phyloP scores from a whole-genome alignment of 2,888 invertebrate species.

The Amphipyra tragopoginis region DNA sequence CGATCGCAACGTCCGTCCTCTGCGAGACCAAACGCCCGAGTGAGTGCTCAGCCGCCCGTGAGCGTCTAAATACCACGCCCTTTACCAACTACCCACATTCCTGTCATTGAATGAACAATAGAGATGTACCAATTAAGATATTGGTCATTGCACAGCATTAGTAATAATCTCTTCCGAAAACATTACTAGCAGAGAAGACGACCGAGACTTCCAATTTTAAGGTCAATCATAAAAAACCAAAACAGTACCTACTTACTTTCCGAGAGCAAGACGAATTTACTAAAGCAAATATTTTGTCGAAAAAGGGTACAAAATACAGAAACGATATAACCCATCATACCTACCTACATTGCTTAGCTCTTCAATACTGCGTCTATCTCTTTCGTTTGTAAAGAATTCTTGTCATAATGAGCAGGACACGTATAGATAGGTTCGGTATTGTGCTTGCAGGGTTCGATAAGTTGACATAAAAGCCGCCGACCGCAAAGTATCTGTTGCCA shows the following conservation, averaged over 20 bases:
- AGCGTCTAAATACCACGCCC: conserved; percentile 69
- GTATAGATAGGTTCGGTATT: conserved; percentile 42
- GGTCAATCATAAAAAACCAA: too few species aligned
- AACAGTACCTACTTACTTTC: conserved; percentile 1
- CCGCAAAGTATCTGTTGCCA: conserved; percentile 32
- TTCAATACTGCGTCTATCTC: conserved; percentile 34
- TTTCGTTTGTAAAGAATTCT: conserved; percentile 37
- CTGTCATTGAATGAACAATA: conserved; percentile 30
- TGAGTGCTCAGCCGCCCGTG: conserved; percentile 63
- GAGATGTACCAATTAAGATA: conserved; percentile 19
- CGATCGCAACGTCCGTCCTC: conserved; percentile 62
- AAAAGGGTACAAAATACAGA: conserved; percentile 31
- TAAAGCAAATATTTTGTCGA: conserved; percentile 32
- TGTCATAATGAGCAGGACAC: conserved; percentile 45
- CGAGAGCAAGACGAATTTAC: conserved; percentile 16
- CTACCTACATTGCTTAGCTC: conserved; percentile 24
- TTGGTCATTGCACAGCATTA: conserved; percentile 14
- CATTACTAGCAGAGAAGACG: conserved; percentile 6
- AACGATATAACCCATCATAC: conserved; percentile 37
- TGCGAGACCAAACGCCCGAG: conserved; percentile 62
- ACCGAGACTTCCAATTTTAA: neutral
- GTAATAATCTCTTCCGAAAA: conserved; percentile 1
- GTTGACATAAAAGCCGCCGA: conserved; percentile 43
- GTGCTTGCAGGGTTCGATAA: conserved; percentile 43
- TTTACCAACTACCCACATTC: conserved; percentile 71